A percentile compares a stretch with the other conserved stretches of the same genome.
Conservation (phyloP, 92 coral and sea anemone species). For the Desmophyllum pertusum region DNA sequence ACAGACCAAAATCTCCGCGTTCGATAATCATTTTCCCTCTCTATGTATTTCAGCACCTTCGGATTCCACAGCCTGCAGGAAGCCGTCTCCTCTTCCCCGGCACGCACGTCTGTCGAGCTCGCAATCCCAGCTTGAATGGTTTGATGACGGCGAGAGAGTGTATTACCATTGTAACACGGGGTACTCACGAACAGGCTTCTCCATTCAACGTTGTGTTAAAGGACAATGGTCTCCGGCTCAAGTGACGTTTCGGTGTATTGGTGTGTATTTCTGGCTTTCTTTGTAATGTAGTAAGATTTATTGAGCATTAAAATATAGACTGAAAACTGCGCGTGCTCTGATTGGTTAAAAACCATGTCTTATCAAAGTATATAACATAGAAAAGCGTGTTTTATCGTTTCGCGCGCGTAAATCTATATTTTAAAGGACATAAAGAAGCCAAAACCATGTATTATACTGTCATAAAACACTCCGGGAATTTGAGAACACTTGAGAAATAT, state of each 20-base stretch:
- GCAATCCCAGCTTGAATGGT: constrained; percentile 21
- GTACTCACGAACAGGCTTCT: constrained; percentile 6
- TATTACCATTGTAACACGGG: constrained; percentile 19
- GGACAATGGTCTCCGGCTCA: constrained; percentile 25
- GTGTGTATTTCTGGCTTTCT: constrained; percentile 7
- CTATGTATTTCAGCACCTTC: constrained; percentile 6
- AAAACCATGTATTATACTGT: too few species aligned
- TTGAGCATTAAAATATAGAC: too few species aligned
- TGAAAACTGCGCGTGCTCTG: too few species aligned
- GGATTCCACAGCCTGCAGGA: not conserved
- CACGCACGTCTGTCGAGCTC: not conserved
- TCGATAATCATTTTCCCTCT: not conserved
- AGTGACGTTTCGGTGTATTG: not conserved
- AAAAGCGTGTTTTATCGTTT: too few species aligned
- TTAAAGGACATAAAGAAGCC: too few species aligned
- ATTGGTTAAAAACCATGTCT: too few species aligned
- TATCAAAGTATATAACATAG: too few species aligned
- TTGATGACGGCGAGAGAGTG: constrained; percentile 12
- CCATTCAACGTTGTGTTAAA: constrained; percentile 7
- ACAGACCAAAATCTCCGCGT: too few species aligned
- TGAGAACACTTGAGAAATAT: too few species aligned
- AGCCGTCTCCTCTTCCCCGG: constrained; percentile 26
- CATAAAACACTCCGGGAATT: too few species aligned
- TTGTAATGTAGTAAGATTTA: too few species aligned
- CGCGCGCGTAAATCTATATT: too few species aligned